Base-by-base conservation (phyloP, 2,797 vertebrate genomes). In the Peromyscus attwateri region DNA sequence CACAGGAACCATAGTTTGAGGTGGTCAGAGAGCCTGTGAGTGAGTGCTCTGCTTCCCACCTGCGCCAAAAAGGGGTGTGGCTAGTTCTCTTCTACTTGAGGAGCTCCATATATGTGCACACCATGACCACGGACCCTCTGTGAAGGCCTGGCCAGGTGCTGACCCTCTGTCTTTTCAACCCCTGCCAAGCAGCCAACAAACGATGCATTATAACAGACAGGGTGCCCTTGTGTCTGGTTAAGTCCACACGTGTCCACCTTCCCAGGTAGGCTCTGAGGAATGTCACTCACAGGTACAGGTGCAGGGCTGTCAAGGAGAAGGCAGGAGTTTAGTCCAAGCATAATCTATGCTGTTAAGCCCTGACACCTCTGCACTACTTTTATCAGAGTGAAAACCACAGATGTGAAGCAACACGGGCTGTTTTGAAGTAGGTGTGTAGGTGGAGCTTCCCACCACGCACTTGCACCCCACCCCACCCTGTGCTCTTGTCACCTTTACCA, bases 61-160 rank as follows among this genome's bases (percentile, higher is more conserved):
- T 25, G 0, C 17, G 12, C 16, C 12, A 8, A 17, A 34, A 64
- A 73, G 37, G 46, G 31, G 0, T 0, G 0, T 16, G 12, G n/a
- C 13, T 25, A 34, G 25, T 9, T 1, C n/a, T 25, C 75, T 79
- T 34, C 13, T 37, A 3, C 43, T 0, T 23, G 46, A 12, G 13
- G 77, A 87, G 40, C 52, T 37, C 43, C 62, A 6, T 0, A 0
- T 29, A 31, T 62, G 34, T 37, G 16, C 57, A 19, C 43, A 12
- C 70, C n/a, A 23, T 84, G 87, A 23, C 70, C 37, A 31, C 2
- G 23, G 60, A 68, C 57, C 43, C 57, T 40, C 37, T 8, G 19
- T 0, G 2, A 6, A 87, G 62, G 34, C 6, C 1, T 62, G 92
- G 52, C 79, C 49, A 23, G 66, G 57, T 64, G 62, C 57, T 88